phyloP scores from a whole-genome alignment of 1,140 invertebrate species.

The Ips typographus region DNA sequence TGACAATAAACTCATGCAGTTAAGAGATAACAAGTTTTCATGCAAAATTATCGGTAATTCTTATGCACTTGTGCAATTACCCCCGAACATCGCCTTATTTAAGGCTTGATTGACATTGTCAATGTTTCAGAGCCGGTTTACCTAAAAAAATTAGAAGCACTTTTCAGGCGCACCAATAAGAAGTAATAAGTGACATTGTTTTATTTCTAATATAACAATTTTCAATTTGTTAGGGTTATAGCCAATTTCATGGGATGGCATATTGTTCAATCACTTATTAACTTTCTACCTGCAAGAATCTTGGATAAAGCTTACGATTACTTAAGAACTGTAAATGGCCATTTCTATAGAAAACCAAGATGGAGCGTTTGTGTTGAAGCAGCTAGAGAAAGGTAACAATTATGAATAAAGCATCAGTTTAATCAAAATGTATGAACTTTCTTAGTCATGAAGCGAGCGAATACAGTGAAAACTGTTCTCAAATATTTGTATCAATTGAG shows the following conservation, averaged over 20 bases:
- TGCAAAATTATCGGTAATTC: no score
- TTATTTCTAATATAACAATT: neutral
- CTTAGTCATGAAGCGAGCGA: no score
- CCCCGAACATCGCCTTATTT: conserved; percentile 59
- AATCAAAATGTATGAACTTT: no score
- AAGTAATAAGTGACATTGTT: conserved; percentile 25
- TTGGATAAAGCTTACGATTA: conserved; percentile 37
- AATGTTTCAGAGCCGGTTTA: conserved; percentile 59
- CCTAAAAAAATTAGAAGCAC: conserved; percentile 36
- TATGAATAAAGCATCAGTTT: no score
- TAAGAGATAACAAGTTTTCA: no score
- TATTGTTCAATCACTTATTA: conserved; percentile 39
- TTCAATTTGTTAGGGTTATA: conserved; percentile 27
- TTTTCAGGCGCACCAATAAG: conserved; percentile 35
- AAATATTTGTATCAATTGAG: neutral
- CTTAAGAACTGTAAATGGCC: conserved; percentile 33
- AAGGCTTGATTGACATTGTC: conserved; percentile 68
- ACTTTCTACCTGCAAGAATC: conserved; percentile 40
- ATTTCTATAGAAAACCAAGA: conserved; percentile 32
- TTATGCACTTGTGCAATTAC: no score
- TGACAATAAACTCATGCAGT: no score
- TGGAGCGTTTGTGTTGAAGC: conserved; percentile 37
- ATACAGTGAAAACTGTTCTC: neutral
- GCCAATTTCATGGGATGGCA: conserved; percentile 47
- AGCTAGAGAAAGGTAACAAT: conserved; percentile 27